Evolutionary conservation across 1,140 invertebrate species (phyloP).

Genomic region (Eubasilissa regina): DNA sequence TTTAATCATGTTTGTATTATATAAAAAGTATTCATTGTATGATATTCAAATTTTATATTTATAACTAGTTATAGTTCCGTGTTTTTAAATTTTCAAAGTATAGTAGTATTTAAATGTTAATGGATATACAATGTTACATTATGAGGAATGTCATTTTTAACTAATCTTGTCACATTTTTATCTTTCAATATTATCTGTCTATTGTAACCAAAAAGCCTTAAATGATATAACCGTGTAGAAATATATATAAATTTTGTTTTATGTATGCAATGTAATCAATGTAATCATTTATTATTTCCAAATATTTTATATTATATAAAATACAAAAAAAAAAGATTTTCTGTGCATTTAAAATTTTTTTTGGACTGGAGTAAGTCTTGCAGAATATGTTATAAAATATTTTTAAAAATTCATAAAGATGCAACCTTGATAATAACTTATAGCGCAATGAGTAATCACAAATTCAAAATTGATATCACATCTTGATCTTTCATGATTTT

Average conservation of each 20-base stretch:
- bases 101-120: background rate
- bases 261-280: too few relatives aligned
- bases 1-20: too few relatives aligned
- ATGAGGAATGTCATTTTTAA: background rate
- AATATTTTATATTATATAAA: background rate
- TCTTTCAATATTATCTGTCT: conserved; percentile 20
- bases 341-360: too few relatives aligned
- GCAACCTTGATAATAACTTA: too few relatives aligned
- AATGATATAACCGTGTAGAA: conserved; percentile 8
- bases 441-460: too few relatives aligned
- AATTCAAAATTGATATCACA: too few relatives aligned
- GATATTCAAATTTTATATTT: background rate
- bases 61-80: background rate
- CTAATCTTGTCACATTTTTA: conserved; percentile 17
- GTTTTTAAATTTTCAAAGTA: background rate
- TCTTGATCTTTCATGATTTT: too few relatives aligned
- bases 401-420: too few relatives aligned
- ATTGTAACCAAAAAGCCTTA: conserved; percentile 28
- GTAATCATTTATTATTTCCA: background rate
- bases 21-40: background rate
- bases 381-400: too few relatives aligned
- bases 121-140: background rate
- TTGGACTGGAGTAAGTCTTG: too few relatives aligned
- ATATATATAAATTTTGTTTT: too few relatives aligned
- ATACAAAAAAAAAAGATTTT: too few relatives aligned